Evolutionary conservation across 2,113 vertebrate genomes (phyloP), one percentile per base, ranked within the genome.

Genomic region (Crocuta crocuta): DNA sequence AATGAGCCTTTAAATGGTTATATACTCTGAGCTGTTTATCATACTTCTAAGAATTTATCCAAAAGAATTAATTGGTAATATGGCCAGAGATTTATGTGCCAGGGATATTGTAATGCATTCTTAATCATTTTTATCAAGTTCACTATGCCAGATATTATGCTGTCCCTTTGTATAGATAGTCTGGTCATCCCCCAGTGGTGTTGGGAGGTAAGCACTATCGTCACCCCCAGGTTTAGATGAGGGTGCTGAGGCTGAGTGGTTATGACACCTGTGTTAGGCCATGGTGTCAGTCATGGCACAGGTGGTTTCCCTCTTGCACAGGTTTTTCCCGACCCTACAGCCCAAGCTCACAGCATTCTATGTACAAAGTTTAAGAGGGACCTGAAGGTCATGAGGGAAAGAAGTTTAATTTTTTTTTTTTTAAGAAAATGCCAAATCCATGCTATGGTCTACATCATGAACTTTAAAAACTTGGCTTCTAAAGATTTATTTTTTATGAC

Each of bases 401-500:
- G 58, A 76, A 45, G 33, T 85, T 85, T 79, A 33, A 21, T 78
- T 53, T 61, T 3, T 58, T 50, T 55, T 39, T 26, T 15, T 85
- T n/a, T 0, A 11, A 63, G 66, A 76, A 89, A 93, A 76, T 83
- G 6, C 4, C 31, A 35, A n/a, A 43, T 91, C 86, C 16, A 4
- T 48, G 9, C 78, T 79, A n/a, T n/a, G 15, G 33, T 78, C 50
- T 80, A 26, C 35, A 63, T 74, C 91, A 86, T 21, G 39, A 19
- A 53, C 65, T 89, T 94, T 28, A 93, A 79, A 84, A 81, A 43
- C 74, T 82, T 65, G 28, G 5, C 78, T 94, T 90, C 87, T 39
- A n/a, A 15, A 58, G 23, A 4, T 39, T 58, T 71, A 12, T 43
- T 89, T 92, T 94, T 83, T 73, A 76, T 90, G 50, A 68, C 84